Percentiles rank a stretch among this genome's conserved stretches.
Evolutionary conservation across 2,113 vertebrate species (phyloP).

Genomic region (Suncus etruscus): DNA sequence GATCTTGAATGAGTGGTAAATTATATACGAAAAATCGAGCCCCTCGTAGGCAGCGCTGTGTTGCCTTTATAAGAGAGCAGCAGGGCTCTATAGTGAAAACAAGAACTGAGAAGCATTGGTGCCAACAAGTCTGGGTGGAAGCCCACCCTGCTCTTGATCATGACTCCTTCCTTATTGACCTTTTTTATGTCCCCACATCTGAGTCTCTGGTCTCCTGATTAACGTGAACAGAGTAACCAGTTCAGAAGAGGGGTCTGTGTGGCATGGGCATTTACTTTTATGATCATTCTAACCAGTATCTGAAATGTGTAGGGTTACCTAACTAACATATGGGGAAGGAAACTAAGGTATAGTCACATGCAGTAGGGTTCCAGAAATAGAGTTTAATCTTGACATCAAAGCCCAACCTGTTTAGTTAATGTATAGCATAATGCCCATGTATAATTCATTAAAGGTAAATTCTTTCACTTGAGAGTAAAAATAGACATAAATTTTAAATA

Average conservation of each 20-base stretch:
- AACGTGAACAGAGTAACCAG: no score
- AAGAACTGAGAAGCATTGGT: not conserved
- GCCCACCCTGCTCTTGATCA: not conserved
- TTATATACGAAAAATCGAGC: not conserved
- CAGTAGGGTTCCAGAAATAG: no score
- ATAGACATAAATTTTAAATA: not conserved
- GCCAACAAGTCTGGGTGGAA: not conserved
- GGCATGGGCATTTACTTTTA: not conserved
- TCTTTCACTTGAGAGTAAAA: not conserved
- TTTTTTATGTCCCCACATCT: not conserved
- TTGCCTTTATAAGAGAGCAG: not conserved
- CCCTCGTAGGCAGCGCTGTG: not conserved
- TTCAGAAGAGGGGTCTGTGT: not conserved
- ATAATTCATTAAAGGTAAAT: not conserved
- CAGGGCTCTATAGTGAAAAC: not conserved
- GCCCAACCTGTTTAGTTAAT: not conserved
- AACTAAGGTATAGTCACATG: not conserved
- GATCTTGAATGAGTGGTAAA: constrained; percentile 8
- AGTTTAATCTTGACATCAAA: not conserved
- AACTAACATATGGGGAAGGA: not conserved
- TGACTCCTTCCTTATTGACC: no score
- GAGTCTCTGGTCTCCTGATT: not conserved
- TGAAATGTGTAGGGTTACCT: not conserved
- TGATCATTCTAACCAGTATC: not conserved
- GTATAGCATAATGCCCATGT: rapidly evolving